Percentiles rank a stretch among this genome's conserved stretches.
Conservation (phyloP, 2,797 vertebrate genomes). For the Diplodus puntazzo region DNA sequence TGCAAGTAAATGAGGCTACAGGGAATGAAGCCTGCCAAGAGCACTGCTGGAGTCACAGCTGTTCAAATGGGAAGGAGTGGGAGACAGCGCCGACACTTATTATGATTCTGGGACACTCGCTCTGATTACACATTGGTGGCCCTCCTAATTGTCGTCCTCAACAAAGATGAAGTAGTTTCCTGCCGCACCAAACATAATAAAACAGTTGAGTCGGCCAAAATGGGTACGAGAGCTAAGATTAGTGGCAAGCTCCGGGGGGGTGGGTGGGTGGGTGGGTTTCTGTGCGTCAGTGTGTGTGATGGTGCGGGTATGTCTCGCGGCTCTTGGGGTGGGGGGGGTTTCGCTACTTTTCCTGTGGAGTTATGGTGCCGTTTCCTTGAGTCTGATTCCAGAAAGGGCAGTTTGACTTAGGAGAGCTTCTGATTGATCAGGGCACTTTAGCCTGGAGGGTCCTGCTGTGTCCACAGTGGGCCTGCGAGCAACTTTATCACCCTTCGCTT, state of each 20-base stretch:
- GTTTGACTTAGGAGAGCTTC: slow-evolving; percentile 63
- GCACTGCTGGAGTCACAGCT: slow-evolving; percentile 77
- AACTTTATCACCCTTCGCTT: slow-evolving; percentile 77
- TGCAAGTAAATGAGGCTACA: slow-evolving; percentile 68
- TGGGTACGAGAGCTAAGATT: slow-evolving; percentile 37
- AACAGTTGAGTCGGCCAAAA: slow-evolving; percentile 42
- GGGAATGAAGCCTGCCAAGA: slow-evolving; percentile 70
- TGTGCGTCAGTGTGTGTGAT: background rate
- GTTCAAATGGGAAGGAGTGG: slow-evolving; percentile 70
- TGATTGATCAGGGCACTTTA: slow-evolving; percentile 79
- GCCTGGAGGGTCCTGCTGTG: slow-evolving; percentile 69
- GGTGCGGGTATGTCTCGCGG: background rate
- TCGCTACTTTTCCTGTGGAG: slow-evolving; percentile 20
- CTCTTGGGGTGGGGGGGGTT: background rate
- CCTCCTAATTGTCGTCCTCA: slow-evolving; percentile 70
- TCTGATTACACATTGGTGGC: slow-evolving; percentile 74
- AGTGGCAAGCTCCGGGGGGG: slow-evolving; percentile 27
- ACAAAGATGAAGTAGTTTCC: slow-evolving; percentile 66
- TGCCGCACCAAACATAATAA: slow-evolving; percentile 56
- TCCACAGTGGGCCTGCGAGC: slow-evolving; percentile 67
- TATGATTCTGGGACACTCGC: slow-evolving; percentile 70
- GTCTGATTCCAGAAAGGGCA: slow-evolving; percentile 54
- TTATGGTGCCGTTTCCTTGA: slow-evolving; percentile 36
- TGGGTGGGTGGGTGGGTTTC: background rate
- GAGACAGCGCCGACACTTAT: slow-evolving; percentile 68